Conservation (phyloP, 53 echinoderm and acorn worm species). For the Echinarachnius parma region DNA sequence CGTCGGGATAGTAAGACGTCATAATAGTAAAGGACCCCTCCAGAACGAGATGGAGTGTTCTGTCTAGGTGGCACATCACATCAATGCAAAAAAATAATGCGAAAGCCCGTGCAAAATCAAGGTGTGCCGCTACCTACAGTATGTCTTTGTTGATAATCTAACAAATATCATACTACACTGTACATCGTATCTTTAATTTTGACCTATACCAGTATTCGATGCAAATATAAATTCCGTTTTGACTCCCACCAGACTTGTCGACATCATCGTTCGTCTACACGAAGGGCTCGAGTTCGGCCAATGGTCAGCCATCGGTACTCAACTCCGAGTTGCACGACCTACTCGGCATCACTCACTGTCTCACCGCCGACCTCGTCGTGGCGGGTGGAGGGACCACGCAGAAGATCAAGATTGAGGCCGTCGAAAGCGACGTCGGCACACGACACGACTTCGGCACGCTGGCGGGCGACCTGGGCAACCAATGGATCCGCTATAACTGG, state of each 20-base stretch:
- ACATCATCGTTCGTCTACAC: constrained; percentile 21
- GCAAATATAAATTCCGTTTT: neutral
- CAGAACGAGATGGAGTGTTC: too few species aligned
- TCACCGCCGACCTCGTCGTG: constrained; percentile 16
- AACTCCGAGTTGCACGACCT: constrained; percentile 1
- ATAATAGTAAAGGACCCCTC: too few species aligned
- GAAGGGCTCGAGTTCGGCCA: neutral
- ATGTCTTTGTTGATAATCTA: too few species aligned
- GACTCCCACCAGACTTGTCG: neutral
- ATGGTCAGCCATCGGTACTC: neutral
- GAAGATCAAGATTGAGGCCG: constrained; percentile 4
- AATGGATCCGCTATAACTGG: constrained; percentile 23
- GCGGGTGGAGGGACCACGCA: neutral
- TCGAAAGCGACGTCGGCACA: neutral
- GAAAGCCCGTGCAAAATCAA: neutral
- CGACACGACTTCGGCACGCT: neutral
- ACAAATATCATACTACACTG: too few species aligned
- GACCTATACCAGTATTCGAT: too few species aligned
- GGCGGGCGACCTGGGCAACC: neutral
- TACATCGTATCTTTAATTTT: too few species aligned
- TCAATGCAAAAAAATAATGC: too few species aligned
- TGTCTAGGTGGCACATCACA: too few species aligned
- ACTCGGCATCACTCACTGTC: constrained; percentile 21
- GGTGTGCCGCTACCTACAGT: too few species aligned
- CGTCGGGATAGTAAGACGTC: too few species aligned